These are phyloP conservation scores for Ameiurus melas DNA, from an alignment of 2,113 vertebrate species.

Conservation along the genomic window DNA sequence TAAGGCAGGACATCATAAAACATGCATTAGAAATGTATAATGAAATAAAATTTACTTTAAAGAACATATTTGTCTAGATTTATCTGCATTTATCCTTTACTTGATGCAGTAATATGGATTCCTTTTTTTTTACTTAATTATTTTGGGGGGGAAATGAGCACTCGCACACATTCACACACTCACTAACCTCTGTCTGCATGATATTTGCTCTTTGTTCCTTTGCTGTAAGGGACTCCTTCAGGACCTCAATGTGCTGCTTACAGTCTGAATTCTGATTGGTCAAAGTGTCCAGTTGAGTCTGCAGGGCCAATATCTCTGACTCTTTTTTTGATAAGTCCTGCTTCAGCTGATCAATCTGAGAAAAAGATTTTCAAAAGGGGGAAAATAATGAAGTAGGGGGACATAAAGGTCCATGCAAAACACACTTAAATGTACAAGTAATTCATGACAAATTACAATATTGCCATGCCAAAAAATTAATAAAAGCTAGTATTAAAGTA, in stretches of 20 bases:
- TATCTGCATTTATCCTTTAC: not conserved
- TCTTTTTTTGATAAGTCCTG: constrained; percentile 96
- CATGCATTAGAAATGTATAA: not conserved
- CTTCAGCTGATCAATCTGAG: constrained; percentile 93
- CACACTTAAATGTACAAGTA: not conserved
- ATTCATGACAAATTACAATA: not conserved
- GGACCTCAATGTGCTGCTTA: constrained; percentile 98
- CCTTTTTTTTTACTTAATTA: not conserved
- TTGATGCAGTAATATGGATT: not conserved
- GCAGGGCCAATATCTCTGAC: constrained; percentile 95
- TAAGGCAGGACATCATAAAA: not conserved
- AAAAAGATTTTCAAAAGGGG: constrained; percentile 24
- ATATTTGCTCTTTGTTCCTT: constrained; percentile 96
- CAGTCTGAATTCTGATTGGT: constrained; percentile 99
- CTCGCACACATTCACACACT: not conserved
- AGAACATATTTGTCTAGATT: not conserved
- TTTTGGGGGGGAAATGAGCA: no score
- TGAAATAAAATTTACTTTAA: not conserved
- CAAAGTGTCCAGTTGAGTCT: constrained; percentile 97
- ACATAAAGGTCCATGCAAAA: constrained; percentile 13
- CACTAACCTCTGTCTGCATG: constrained; percentile 92
- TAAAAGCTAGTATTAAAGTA: not conserved
- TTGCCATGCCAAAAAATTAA: not conserved
- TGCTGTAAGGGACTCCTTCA: constrained; percentile 96
- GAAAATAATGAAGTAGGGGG: not conserved